phyloP scores from a whole-genome alignment of 2,113 vertebrate genomes.

The Globicephala melas region DNA sequence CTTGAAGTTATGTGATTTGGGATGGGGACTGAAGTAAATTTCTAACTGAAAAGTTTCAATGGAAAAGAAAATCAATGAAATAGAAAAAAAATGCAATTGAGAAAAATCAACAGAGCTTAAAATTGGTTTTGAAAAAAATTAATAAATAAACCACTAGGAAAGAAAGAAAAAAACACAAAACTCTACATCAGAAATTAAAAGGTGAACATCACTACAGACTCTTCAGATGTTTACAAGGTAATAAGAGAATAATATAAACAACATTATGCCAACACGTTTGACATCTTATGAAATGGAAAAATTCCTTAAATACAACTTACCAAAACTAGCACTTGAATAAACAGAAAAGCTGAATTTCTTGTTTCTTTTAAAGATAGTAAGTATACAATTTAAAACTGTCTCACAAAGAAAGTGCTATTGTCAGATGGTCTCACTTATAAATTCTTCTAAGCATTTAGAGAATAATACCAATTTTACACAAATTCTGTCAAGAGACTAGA shows the following conservation, averaged over 20 bases:
- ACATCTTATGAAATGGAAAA: not conserved
- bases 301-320: not conserved
- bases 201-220: not conserved
- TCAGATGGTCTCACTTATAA: not conserved
- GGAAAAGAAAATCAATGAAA: not conserved
- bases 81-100: not conserved
- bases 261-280: not conserved
- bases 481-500: not conserved
- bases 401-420: not conserved
- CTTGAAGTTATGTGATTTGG: not conserved
- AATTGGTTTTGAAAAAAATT: not conserved
- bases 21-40: not conserved
- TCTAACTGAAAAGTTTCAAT: not conserved
- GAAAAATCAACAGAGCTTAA: not conserved
- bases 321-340: not conserved
- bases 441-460: not conserved
- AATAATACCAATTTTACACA: not conserved
- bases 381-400: not conserved
- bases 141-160: not conserved
- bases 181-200: not conserved
- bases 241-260: not conserved
- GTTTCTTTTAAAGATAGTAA: not conserved
- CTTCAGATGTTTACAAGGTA: not conserved
- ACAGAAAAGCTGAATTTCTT: not conserved
- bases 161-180: not conserved